These are phyloP conservation scores for Cervus canadensis DNA, from an alignment of 2,113 vertebrate genomes.

Conservation along the genomic window DNA sequence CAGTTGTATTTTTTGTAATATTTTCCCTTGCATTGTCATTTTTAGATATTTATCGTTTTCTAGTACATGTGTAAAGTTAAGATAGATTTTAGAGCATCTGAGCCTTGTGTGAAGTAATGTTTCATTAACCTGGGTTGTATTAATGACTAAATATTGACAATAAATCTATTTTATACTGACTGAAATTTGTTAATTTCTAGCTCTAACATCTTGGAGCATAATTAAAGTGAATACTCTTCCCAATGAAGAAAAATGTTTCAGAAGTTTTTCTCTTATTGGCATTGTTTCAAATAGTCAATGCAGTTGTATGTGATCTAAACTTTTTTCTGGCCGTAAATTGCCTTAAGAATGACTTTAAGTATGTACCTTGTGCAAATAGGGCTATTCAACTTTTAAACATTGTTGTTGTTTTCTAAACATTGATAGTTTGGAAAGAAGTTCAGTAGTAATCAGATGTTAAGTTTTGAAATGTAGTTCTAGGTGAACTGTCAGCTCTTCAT, in stretches of 20 bases:
- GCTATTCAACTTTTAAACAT: constrained; percentile 32
- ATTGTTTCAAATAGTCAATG: constrained; percentile 31
- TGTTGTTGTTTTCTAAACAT: constrained; percentile 14
- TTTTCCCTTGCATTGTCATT: constrained; percentile 54
- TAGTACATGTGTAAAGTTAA: constrained; percentile 31
- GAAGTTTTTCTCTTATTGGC: constrained; percentile 26
- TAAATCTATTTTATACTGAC: constrained; percentile 75
- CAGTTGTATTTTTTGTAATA: constrained; percentile 68
- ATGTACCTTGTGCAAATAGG: neutral
- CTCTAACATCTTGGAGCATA: constrained; percentile 58
- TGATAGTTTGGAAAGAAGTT: constrained; percentile 32
- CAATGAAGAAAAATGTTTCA: constrained; percentile 43
- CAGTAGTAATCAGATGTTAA: neutral
- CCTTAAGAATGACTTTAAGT: constrained; percentile 20
- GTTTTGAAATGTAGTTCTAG: neutral
- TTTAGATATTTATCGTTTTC: constrained; percentile 69
- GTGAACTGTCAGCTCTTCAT: neutral
- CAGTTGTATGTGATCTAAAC: neutral
- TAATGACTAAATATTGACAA: constrained; percentile 62
- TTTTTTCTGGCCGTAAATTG: neutral
- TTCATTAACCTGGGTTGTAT: constrained; percentile 54
- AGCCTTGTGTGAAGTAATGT: constrained; percentile 59
- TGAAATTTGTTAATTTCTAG: constrained; percentile 65
- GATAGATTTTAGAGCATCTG: constrained; percentile 64
- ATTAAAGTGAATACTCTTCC: constrained; percentile 42